phyloP scores from a whole-genome alignment of 2,797 vertebrate species.

The Luscinia megarhynchos region DNA sequence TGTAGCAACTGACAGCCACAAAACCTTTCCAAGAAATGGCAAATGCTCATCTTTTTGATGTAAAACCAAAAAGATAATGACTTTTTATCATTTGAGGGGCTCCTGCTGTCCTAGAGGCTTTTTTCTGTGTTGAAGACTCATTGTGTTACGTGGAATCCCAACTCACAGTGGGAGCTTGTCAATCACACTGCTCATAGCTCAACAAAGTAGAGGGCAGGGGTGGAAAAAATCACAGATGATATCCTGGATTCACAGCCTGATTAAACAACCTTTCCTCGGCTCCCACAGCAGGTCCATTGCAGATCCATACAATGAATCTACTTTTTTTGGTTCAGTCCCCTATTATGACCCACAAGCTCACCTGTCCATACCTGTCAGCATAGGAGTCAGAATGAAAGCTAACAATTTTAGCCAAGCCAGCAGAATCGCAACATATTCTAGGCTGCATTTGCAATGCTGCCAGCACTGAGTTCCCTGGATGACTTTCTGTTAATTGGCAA shows the following conservation, averaged over 20 bases:
- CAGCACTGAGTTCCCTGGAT: background rate
- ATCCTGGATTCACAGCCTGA: background rate
- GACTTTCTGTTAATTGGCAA: background rate
- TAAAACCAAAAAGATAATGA: background rate
- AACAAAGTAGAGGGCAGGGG: background rate
- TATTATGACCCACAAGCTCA: background rate
- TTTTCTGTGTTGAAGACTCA: background rate
- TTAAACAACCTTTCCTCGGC: background rate
- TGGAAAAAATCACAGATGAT: background rate
- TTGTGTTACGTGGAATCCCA: background rate
- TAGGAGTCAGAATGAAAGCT: background rate
- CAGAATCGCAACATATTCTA: background rate
- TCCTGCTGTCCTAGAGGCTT: background rate
- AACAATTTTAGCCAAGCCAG: background rate
- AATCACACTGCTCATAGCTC: background rate
- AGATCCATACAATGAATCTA: background rate
- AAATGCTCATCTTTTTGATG: background rate
- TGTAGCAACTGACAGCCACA: background rate
- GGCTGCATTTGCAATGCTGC: background rate
- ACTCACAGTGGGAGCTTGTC: background rate
- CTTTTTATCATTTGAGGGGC: background rate
- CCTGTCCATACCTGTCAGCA: background rate
- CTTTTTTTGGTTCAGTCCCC: background rate
- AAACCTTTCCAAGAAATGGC: background rate
- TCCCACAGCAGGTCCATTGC: background rate